phyloP scores from a whole-genome alignment of 2,888 invertebrate genomes.

The Sipha maydis region DNA sequence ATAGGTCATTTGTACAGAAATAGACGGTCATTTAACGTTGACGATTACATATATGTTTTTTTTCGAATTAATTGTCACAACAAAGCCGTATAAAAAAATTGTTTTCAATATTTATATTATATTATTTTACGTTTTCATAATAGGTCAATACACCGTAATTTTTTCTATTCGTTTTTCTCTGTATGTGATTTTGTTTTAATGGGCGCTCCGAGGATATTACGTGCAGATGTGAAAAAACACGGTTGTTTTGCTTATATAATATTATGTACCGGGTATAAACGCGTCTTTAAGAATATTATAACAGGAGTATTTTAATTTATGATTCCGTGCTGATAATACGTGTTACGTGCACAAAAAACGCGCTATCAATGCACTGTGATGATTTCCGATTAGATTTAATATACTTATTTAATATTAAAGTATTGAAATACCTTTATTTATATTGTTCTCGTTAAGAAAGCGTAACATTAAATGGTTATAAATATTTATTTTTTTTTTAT shows the following conservation, averaged over 20 bases:
- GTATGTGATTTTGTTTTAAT: constrained; percentile 35
- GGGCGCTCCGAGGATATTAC: not conserved
- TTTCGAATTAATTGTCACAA: not conserved
- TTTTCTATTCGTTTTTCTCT: constrained; percentile 4
- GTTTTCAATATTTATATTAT: not conserved
- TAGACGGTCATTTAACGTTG: too few relatives aligned
- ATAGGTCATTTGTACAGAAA: too few relatives aligned
- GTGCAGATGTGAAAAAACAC: not conserved
- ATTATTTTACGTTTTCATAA: not conserved
- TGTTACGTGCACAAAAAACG: not conserved
- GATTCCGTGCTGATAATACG: not conserved
- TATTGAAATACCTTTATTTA: not conserved
- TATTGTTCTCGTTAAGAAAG: not conserved
- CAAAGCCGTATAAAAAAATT: not conserved
- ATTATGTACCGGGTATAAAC: not conserved
- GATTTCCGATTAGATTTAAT: not conserved
- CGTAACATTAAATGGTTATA: not conserved
- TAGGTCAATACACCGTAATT: constrained; percentile 37
- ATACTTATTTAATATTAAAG: not conserved
- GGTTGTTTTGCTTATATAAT: not conserved
- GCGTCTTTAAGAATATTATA: not conserved
- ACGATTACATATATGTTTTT: not conserved
- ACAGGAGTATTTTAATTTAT: not conserved
- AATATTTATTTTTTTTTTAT: too few relatives aligned
- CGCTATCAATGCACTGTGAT: not conserved